These are phyloP conservation scores for Lordiphosa mommai DNA, from an alignment of 1,140 invertebrate genomes.

Conservation along the genomic window DNA sequence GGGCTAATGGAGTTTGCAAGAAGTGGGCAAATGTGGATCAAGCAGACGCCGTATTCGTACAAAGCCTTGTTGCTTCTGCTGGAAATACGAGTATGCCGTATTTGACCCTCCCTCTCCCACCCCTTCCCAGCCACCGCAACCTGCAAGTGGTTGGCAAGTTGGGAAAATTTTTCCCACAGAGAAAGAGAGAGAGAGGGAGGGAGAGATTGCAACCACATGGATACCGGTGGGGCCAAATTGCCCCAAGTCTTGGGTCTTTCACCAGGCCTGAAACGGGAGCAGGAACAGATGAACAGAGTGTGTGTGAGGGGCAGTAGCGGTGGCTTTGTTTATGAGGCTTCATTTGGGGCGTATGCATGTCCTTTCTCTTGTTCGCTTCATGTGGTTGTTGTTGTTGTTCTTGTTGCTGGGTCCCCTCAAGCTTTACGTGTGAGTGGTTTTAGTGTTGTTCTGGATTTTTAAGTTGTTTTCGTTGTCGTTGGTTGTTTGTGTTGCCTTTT, in stretches of 20 bases:
- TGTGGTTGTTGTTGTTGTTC: constrained; percentile 34
- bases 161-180: constrained; percentile 1
- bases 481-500: constrained; percentile 59
- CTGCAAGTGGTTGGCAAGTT: constrained; percentile 49
- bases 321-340: constrained; percentile 69
- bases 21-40: constrained; percentile 57
- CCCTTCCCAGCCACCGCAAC: constrained; percentile 24
- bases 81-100: constrained; percentile 51
- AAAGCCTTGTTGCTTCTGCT: constrained; percentile 34
- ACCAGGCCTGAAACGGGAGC: constrained; percentile 11
- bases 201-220: constrained; percentile 18
- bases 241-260: constrained; percentile 38
- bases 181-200: not conserved
- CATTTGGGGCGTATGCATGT: constrained; percentile 52
- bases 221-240: constrained; percentile 26
- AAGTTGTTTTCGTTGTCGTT: constrained; percentile 76
- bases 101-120: too few species aligned
- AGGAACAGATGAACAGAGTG: not conserved
- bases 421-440: constrained; percentile 71
- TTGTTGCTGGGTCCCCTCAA: constrained; percentile 41
- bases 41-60: constrained; percentile 43
- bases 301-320: constrained; percentile 13
- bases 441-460: constrained; percentile 77
- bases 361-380: constrained; percentile 11
- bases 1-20: constrained; percentile 68